phyloP scores from a whole-genome alignment of 92 coral and sea anemone species.

The Palythoa caribaeorum region DNA sequence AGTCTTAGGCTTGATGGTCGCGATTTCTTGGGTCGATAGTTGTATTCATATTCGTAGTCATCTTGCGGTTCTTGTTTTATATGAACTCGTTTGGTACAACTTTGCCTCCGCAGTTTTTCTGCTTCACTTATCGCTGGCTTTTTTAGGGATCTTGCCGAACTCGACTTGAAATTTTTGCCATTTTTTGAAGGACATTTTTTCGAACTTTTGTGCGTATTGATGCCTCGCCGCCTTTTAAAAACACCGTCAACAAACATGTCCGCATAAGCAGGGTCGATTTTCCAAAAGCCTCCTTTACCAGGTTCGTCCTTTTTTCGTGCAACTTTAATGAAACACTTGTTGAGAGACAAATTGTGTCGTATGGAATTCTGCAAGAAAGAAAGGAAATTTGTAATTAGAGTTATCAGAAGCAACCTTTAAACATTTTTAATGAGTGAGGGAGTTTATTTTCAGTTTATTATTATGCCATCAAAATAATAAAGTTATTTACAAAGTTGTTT shows the following conservation, averaged over 20 bases:
- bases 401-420: not conserved
- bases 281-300: slow-evolving; percentile 98
- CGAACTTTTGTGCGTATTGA: slow-evolving; percentile 89
- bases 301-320: slow-evolving; percentile 96
- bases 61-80: slow-evolving; percentile 55
- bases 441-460: too few species aligned
- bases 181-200: slow-evolving; percentile 70
- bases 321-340: slow-evolving; percentile 96
- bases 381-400: not conserved
- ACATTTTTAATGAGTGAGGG: too few species aligned
- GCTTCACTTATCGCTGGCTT: slow-evolving; percentile 62
- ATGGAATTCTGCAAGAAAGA: slow-evolving; percentile 84
- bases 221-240: slow-evolving; percentile 92
- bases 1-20: slow-evolving; percentile 71
- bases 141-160: slow-evolving; percentile 65
- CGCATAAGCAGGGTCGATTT: slow-evolving; percentile 95
- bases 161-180: slow-evolving; percentile 55
- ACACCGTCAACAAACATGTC: slow-evolving; percentile 99
- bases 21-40: slow-evolving; percentile 67
- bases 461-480: too few species aligned
- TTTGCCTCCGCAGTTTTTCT: slow-evolving; percentile 38
- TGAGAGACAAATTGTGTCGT: slow-evolving; percentile 94
- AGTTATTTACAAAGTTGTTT: too few species aligned
- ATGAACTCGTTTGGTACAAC: slow-evolving; percentile 55
- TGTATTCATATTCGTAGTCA: slow-evolving; percentile 44